Conservation (phyloP, 2,888 invertebrate genomes). For the Lomographa bimaculata region DNA sequence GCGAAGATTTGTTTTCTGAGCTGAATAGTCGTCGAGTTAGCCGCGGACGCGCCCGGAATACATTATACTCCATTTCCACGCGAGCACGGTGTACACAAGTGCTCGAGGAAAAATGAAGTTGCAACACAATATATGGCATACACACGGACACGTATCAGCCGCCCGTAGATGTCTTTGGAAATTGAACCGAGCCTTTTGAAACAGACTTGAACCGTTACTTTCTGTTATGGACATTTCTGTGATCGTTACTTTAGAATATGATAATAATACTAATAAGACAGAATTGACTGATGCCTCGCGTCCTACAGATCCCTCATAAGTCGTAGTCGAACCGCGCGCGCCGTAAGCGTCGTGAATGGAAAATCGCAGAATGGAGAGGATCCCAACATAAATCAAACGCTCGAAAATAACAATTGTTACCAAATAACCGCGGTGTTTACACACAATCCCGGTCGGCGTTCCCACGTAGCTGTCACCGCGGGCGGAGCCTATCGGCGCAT, state of each 20-base stretch:
- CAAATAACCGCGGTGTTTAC: constrained; percentile 60
- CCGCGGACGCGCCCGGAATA: constrained; percentile 72
- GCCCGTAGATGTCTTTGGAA: constrained; percentile 44
- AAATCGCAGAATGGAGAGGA: constrained; percentile 17
- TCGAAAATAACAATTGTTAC: constrained; percentile 53
- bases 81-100: constrained; percentile 40
- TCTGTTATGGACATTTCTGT: constrained; percentile 25
- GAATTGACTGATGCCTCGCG: constrained; percentile 10
- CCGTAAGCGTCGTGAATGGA: constrained; percentile 5
- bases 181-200: constrained; percentile 45
- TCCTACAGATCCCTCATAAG: constrained; percentile 8
- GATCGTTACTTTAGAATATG: constrained; percentile 25
- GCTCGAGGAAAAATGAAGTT: constrained; percentile 43
- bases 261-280: constrained; percentile 22
- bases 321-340: neutral
- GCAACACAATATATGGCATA: constrained; percentile 45
- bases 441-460: constrained; percentile 66
- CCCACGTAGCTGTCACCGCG: constrained; percentile 80
- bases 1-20: constrained; percentile 77
- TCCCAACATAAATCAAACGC: constrained; percentile 41
- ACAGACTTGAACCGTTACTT: constrained; percentile 39
- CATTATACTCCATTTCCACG: constrained; percentile 49
- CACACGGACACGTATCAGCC: constrained; percentile 39
- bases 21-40: constrained; percentile 73
- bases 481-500: constrained; percentile 73